phyloP scores from a whole-genome alignment of 2,113 vertebrate species.

The Atrichornis clamosus region DNA sequence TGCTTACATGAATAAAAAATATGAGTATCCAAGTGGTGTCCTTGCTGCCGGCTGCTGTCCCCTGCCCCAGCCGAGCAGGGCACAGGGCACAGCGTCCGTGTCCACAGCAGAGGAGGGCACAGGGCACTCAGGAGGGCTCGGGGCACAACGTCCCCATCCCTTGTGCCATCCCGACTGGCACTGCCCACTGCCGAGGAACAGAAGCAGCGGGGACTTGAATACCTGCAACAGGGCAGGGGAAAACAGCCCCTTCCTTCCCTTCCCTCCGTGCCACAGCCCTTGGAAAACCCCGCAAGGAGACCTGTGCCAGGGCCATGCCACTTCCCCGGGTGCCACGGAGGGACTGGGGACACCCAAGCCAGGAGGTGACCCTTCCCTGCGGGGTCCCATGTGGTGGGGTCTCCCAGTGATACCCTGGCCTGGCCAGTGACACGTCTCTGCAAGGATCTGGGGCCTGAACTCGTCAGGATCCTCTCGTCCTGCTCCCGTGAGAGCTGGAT shows the following conservation, averaged over 20 bases:
- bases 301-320: accelerated
- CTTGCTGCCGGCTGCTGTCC: constrained; percentile 3
- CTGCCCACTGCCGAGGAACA: not conserved
- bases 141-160: not conserved
- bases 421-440: accelerated
- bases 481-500: not conserved
- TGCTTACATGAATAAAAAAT: constrained; percentile 61
- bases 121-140: not conserved
- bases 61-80: not conserved
- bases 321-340: not conserved
- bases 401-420: not conserved
- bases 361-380: not conserved
- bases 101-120: not conserved
- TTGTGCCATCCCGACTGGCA: accelerated
- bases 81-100: not conserved
- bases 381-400: accelerated
- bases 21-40: not conserved
- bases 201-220: not conserved
- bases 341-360: not conserved
- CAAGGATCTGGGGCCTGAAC: not conserved
- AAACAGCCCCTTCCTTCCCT: not conserved
- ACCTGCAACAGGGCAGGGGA: not conserved
- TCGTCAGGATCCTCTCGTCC: not conserved
- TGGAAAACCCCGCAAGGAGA: accelerated
- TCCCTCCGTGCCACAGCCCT: not conserved